Base-by-base conservation (phyloP, 2,113 vertebrate species). In the Romanogobio albipinnatus region DNA sequence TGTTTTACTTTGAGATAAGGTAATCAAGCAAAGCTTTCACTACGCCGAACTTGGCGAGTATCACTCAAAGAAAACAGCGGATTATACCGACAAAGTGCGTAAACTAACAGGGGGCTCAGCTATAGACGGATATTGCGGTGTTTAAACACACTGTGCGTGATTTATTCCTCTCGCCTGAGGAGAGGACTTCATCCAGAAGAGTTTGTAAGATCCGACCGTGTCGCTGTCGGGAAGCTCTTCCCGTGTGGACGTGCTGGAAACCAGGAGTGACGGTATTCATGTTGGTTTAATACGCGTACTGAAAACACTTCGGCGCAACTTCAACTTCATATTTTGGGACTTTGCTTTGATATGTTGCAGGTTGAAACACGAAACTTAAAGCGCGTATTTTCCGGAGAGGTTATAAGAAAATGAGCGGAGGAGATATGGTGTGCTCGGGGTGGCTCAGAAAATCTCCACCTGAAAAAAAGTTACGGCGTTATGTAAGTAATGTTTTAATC, bases 381-480 rank as follows among this genome's bases (percentile, higher is more conserved):
- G 70, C 84, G 84, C 71, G 47, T 82, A 87, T 86, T 58, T 91
- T 90, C 89, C 68, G 45, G 68, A 58, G 87, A 88, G 86, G 86
- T 81, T 87, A 39, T 43, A 75, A 88, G 86, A 92, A 93, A 85
- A 98, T 97, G 97, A 97, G 96, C 86, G 97, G 97, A 91, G 97
- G 97, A 89, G 97, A 98, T 87, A 96, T 98, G 94, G 96, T 98
- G 89, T 97, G 94, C 87, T 95, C 95, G 56, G 97, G 97, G 82
- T 99, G 97, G 97, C 95, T 98, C 74, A 96, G 97, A 93, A 99
- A 98, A 95, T 99, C 97, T 76, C 97, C 97, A 83, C 97, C 97
- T 90, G 97, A 99, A 94, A 99, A 98, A 92, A 99, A 99, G 96
- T 96, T 99, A 94, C 97, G 98, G 94, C 97, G 98, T 96, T 99